phyloP scores from a whole-genome alignment of 2,888 invertebrate species.

The Drosophila percnosoma region DNA sequence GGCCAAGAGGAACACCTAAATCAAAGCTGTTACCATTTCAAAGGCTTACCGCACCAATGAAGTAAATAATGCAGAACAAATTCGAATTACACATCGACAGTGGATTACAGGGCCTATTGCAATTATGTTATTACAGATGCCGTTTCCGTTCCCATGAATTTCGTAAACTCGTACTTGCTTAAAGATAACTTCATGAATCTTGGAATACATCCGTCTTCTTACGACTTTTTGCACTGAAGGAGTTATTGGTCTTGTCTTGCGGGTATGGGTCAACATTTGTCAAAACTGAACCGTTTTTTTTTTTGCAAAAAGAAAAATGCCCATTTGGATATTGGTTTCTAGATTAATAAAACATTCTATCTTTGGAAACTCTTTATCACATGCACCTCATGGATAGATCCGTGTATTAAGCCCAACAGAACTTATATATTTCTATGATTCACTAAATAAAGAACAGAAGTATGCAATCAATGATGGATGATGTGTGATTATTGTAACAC shows the following conservation, averaged over 20 bases:
- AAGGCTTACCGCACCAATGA: not conserved
- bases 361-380: not conserved
- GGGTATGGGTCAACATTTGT: not conserved
- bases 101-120: not conserved
- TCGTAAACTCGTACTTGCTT: not conserved
- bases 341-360: not conserved
- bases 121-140: not conserved
- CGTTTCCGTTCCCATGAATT: not conserved
- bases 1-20: not conserved
- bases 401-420: not conserved
- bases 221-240: not conserved
- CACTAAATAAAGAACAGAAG: not conserved
- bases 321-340: not conserved
- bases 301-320: not conserved
- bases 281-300: not conserved
- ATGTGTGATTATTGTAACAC: not conserved
- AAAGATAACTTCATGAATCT: not conserved
- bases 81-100: not conserved
- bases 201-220: not conserved
- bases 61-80: not conserved
- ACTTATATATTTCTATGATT: too few relatives aligned
- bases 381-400: not conserved
- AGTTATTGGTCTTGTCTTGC: not conserved
- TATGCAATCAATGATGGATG: not conserved
- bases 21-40: not conserved